Percentiles rank a stretch among this genome's conserved stretches.
Conservation (phyloP, 2,888 invertebrate genomes). For the Drepanosiphum platanoidis region DNA sequence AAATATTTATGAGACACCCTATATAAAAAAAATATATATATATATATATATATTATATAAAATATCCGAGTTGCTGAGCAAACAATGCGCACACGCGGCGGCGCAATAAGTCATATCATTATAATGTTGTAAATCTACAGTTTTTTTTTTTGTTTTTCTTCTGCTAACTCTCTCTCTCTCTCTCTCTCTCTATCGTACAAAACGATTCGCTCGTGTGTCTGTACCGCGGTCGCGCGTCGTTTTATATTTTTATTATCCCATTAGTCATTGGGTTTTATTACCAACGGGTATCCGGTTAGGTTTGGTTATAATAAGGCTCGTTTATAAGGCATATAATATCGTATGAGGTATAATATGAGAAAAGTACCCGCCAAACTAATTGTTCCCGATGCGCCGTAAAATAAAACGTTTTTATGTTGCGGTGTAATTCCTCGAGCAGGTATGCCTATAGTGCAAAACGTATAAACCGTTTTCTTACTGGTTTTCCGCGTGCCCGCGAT, state of each 20-base stretch:
- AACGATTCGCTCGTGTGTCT: slow-evolving; percentile 13
- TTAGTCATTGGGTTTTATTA: slow-evolving; percentile 37
- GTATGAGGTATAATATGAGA: too few relatives aligned
- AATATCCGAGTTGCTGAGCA: background rate
- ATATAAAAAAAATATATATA: too few relatives aligned
- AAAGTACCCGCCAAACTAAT: slow-evolving; percentile 16
- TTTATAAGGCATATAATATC: background rate
- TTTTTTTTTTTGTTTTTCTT: background rate
- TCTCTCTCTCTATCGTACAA: background rate
- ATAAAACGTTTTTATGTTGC: slow-evolving; percentile 7
- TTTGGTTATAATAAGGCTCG: background rate
- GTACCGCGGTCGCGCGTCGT: background rate
- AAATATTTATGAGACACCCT: too few relatives aligned
- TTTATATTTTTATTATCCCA: slow-evolving; percentile 16
- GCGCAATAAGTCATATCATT: background rate
- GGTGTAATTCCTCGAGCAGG: background rate
- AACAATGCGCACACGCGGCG: background rate
- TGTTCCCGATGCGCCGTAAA: slow-evolving; percentile 16
- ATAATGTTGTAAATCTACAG: slow-evolving; percentile 16
- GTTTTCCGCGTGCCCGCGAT: too few relatives aligned
- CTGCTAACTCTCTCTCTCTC: too few relatives aligned
- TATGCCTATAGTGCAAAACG: background rate
- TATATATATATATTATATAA: background rate
- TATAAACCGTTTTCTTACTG: background rate
- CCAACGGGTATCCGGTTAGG: slow-evolving; percentile 26